These are phyloP conservation scores for Lycia hirtaria DNA, from an alignment of 2,888 invertebrate genomes.

Conservation along the genomic window DNA sequence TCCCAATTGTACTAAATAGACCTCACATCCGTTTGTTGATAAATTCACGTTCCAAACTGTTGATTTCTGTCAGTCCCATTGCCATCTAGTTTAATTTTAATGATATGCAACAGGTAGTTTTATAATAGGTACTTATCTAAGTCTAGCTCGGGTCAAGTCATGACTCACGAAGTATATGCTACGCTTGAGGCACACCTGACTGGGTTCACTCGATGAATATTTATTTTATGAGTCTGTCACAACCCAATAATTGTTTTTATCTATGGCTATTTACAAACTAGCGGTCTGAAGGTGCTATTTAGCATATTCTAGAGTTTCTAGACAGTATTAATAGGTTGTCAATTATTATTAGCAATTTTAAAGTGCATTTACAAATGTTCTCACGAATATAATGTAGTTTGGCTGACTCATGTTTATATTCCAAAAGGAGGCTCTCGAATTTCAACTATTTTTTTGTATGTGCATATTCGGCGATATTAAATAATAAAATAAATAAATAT, in stretches of 20 bases:
- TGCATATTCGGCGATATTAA: too few relatives aligned
- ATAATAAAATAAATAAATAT: too few relatives aligned
- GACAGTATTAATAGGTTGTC: slow-evolving; percentile 3
- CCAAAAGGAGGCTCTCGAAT: too few relatives aligned
- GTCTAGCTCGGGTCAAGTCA: slow-evolving; percentile 6
- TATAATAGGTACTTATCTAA: too few relatives aligned
- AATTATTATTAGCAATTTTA: slow-evolving; percentile 4
- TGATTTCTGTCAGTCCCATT: background rate
- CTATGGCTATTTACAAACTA: slow-evolving; percentile 43
- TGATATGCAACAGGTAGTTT: background rate
- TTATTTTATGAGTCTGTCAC: slow-evolving; percentile 45
- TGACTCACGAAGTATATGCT: slow-evolving; percentile 29
- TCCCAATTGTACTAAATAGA: too few relatives aligned
- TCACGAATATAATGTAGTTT: background rate
- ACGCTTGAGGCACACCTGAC: slow-evolving; percentile 32
- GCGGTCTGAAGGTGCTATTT: slow-evolving; percentile 46
- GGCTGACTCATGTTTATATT: background rate
- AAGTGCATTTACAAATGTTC: background rate
- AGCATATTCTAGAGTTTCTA: slow-evolving; percentile 44
- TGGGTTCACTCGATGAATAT: slow-evolving; percentile 31
- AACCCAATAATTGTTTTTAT: slow-evolving; percentile 49
- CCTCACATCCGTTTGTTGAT: too few relatives aligned
- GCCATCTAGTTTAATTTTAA: background rate
- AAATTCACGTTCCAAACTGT: too few relatives aligned
- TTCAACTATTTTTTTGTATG: too few relatives aligned